Percentiles rank a stretch among this genome's conserved stretches.
Evolutionary conservation across 2,888 invertebrate genomes (phyloP).

Genomic region (Mellilla xanthometata): DNA sequence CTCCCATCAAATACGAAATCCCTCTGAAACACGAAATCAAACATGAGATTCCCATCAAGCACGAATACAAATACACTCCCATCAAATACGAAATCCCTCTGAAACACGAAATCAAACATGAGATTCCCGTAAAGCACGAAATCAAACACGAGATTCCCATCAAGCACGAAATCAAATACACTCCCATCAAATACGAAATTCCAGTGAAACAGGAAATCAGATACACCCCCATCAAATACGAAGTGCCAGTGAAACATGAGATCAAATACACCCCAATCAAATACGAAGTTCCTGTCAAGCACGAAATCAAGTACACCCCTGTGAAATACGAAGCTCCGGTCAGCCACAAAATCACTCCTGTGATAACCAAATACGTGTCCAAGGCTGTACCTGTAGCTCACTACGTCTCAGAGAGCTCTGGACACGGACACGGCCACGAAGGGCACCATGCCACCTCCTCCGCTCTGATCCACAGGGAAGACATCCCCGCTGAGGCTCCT

Average conservation of each 20-base stretch:
- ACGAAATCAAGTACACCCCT: slow-evolving; percentile 5
- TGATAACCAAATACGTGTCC: slow-evolving; percentile 19
- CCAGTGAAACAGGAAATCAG: slow-evolving; percentile 23
- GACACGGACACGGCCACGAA: slow-evolving; percentile 17
- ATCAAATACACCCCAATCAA: slow-evolving; percentile 1
- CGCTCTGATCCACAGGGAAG: slow-evolving; percentile 59
- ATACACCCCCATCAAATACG: slow-evolving; percentile 6
- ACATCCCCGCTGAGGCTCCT: slow-evolving; percentile 47
- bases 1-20: slow-evolving; percentile 5
- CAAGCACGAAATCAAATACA: neutral
- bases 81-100: slow-evolving; percentile 18
- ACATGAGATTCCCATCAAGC: slow-evolving; percentile 5
- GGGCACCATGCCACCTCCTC: slow-evolving; percentile 48
- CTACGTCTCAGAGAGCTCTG: slow-evolving; percentile 30
- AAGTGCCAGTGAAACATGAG: slow-evolving; percentile 4
- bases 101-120: slow-evolving; percentile 16
- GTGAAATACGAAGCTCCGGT: slow-evolving; percentile 22
- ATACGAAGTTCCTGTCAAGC: slow-evolving; percentile 5
- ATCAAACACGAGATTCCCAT: neutral
- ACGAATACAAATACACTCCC: slow-evolving; percentile 7
- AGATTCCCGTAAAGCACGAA: slow-evolving; percentile 14
- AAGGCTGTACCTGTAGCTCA: slow-evolving; percentile 34
- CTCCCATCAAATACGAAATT: slow-evolving; percentile 14
- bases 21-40: slow-evolving; percentile 3
- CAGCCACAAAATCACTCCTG: slow-evolving; percentile 20